Conservation (phyloP, 2,797 vertebrate species). For the Rhynchonycteris naso region DNA sequence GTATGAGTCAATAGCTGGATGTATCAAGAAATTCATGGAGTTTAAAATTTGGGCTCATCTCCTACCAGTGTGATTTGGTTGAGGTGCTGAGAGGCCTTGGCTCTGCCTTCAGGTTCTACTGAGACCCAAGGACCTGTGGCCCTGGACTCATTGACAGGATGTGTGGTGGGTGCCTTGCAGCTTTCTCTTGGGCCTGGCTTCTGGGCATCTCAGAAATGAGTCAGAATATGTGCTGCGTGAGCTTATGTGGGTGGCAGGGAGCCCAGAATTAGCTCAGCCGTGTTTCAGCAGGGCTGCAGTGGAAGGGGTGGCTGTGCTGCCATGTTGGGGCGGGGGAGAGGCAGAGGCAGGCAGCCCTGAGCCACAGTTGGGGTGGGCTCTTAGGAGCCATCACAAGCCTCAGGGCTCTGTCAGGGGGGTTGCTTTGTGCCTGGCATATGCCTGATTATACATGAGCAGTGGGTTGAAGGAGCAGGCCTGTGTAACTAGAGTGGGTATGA, state of each 20-base stretch:
- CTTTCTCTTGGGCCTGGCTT: constrained; percentile 40
- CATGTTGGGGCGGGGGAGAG: constrained; percentile 64
- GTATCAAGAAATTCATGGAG: background rate
- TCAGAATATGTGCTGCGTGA: constrained; percentile 77
- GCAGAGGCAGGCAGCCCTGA: constrained; percentile 67
- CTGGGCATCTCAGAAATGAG: constrained; percentile 65
- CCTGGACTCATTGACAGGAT: background rate
- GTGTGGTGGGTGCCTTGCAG: background rate
- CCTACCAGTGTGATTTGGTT: constrained; percentile 64
- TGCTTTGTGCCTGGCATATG: background rate
- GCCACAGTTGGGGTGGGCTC: constrained; percentile 52
- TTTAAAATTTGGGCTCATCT: background rate
- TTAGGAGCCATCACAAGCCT: constrained; percentile 66
- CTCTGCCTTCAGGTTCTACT: background rate
- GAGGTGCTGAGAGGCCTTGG: constrained; percentile 66
- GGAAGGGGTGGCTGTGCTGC: constrained; percentile 70
- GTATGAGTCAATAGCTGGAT: background rate
- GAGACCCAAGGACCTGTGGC: background rate
- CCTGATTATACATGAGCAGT: background rate
- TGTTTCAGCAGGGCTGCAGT: constrained; percentile 75
- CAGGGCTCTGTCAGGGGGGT: background rate
- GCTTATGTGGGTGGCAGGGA: constrained; percentile 82
- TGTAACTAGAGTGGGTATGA: background rate
- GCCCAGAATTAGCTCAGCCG: constrained; percentile 84
- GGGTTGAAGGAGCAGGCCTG: background rate